Percentiles rank a stretch among this genome's conserved stretches.
Evolutionary conservation across 2,797 vertebrate genomes (phyloP).

Genomic region (Argentina silus): DNA sequence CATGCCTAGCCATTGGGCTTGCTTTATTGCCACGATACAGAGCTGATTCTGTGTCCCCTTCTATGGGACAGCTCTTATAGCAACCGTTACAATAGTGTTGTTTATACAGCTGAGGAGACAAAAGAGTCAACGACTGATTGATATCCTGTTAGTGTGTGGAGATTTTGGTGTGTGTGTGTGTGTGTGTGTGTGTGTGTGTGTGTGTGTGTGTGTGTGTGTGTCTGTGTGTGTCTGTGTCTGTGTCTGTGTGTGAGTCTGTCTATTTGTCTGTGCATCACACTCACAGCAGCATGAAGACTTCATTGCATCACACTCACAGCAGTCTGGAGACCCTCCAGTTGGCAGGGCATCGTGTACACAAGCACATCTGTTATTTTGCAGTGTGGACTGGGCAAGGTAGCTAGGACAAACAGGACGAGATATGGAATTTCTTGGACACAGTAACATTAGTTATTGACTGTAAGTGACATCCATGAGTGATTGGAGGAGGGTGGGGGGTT

Average conservation of each 20-base stretch:
- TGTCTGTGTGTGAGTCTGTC: not conserved
- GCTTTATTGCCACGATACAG: not conserved
- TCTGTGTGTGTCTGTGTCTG: too few relatives aligned
- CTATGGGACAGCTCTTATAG: not conserved
- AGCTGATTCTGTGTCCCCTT: not conserved
- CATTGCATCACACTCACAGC: not conserved
- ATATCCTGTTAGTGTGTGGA: not conserved
- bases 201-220: conserved; percentile 2
- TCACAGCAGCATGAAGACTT: too few relatives aligned
- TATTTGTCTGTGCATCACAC: not conserved
- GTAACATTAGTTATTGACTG: conserved; percentile 15
- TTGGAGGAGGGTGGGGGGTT: conserved; percentile 3
- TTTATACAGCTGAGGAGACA: conserved; percentile 9
- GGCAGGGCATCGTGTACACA: conserved; percentile 5
- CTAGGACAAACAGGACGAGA: conserved; percentile 7
- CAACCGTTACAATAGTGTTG: not conserved
- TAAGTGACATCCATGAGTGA: conserved; percentile 4
- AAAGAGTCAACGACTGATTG: not conserved
- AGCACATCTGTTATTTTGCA: conserved; percentile 3
- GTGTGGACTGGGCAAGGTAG: conserved; percentile 4
- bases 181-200: conserved; percentile 5
- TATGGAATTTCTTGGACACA: conserved; percentile 14
- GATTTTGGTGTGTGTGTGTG: not conserved
- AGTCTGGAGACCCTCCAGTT: conserved; percentile 15
- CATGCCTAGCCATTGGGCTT: not conserved